A percentile compares a stretch with the other conserved stretches of the same genome.
These are phyloP conservation scores for Holacanthus passer DNA, from an alignment of 2,113 vertebrate genomes.

Conservation along the genomic window DNA sequence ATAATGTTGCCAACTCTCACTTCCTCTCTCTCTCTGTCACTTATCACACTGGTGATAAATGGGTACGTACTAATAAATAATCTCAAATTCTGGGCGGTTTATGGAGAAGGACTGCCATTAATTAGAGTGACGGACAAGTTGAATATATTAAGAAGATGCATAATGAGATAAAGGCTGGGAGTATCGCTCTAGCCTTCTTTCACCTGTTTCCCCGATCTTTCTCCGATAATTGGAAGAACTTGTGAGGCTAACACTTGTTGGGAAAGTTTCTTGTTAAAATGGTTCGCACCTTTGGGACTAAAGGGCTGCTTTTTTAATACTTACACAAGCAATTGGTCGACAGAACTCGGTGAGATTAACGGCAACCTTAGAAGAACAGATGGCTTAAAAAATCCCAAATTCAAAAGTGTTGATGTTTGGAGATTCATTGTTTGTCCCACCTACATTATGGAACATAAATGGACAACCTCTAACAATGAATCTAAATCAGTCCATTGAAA, in stretches of 20 bases:
- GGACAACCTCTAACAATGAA: too few relatives aligned
- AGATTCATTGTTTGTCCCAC: too few relatives aligned
- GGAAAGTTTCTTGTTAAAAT: constrained; percentile 34
- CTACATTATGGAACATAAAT: background rate
- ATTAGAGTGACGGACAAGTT: constrained; percentile 71
- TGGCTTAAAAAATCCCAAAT: too few relatives aligned
- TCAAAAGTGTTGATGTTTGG: background rate
- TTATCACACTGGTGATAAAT: constrained; percentile 64
- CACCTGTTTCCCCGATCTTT: constrained; percentile 38
- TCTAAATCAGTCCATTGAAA: background rate
- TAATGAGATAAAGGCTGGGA: constrained; percentile 48
- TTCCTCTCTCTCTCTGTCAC: constrained; percentile 63
- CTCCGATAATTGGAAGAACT: constrained; percentile 45
- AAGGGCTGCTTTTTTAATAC: background rate
- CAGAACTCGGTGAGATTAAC: background rate
- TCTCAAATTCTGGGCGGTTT: constrained; percentile 61
- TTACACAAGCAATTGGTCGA: background rate
- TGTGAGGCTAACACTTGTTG: background rate
- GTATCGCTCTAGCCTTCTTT: constrained; percentile 13
- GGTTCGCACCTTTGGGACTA: background rate
- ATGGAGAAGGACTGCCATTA: constrained; percentile 59
- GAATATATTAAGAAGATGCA: constrained; percentile 56
- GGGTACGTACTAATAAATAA: constrained; percentile 68
- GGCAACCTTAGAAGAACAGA: too few relatives aligned
- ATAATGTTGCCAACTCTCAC: constrained; percentile 67